Conservation (phyloP, 64 coral and sea anemone genomes). For the Astreopora myriophthalma region DNA sequence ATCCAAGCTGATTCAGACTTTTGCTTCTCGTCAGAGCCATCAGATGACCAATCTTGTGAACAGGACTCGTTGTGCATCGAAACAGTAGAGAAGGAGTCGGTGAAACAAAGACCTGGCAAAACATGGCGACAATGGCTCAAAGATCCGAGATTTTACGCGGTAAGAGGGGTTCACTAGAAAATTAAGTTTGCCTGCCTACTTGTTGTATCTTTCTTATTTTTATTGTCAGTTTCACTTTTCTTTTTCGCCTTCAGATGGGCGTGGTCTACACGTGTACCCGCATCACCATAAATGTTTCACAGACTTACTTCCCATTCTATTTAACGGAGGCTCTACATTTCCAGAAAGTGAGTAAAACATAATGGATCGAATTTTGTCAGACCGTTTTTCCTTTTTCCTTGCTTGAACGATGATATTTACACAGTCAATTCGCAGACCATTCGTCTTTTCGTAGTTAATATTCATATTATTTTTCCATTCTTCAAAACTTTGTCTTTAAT, state of each 20-base stretch:
- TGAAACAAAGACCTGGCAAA: not conserved
- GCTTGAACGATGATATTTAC: no score
- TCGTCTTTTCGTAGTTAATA: no score
- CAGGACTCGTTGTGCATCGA: conserved; percentile 25
- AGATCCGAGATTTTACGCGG: conserved; percentile 78
- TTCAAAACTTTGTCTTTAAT: not conserved
- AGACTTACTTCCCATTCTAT: conserved; percentile 78
- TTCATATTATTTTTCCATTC: no score
- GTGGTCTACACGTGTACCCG: conserved; percentile 83
- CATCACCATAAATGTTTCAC: conserved; percentile 56
- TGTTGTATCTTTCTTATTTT: no score
- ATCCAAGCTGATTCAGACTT: no score
- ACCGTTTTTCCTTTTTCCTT: no score
- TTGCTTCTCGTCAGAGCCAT: not conserved
- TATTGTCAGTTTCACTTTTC: not conserved
- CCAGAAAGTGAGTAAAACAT: conserved; percentile 51
- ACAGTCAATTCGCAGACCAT: no score
- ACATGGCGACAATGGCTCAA: conserved; percentile 88
- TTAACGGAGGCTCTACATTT: conserved; percentile 72
- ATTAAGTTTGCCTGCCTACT: not conserved
- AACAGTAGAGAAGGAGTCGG: not conserved
- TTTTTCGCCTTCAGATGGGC: conserved; percentile 56
- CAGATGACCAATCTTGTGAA: not conserved
- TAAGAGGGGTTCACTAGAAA: not conserved
- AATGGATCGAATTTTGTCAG: not conserved